Percentiles rank a stretch among this genome's conserved stretches.
These are phyloP conservation scores for Tachyglossus aculeatus DNA, from an alignment of 2,797 vertebrate species.

Conservation along the genomic window DNA sequence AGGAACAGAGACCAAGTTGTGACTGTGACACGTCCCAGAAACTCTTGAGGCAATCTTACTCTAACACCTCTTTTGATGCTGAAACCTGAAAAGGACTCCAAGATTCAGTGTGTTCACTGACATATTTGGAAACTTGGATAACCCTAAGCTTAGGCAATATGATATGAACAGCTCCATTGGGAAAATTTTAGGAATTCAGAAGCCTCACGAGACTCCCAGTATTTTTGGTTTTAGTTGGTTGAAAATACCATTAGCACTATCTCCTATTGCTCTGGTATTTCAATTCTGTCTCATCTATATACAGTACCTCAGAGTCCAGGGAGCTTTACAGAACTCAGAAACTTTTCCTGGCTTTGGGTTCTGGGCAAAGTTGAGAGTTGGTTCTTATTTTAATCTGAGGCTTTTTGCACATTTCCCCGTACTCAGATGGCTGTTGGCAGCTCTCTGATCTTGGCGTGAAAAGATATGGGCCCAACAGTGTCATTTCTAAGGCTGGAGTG, in stretches of 20 bases:
- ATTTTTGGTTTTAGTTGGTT: neutral
- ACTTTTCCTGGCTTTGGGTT: neutral
- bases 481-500: neutral
- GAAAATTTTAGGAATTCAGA: neutral
- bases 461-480: slow-evolving; percentile 42
- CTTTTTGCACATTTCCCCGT: slow-evolving; percentile 60
- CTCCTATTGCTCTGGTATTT: neutral
- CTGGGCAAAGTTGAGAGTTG: slow-evolving; percentile 26
- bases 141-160: neutral
- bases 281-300: neutral
- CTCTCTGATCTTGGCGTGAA: slow-evolving; percentile 51
- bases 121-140: neutral
- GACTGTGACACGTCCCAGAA: too few relatives aligned
- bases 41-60: too few relatives aligned
- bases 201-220: neutral
- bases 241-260: slow-evolving; percentile 48
- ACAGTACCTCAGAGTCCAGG: neutral
- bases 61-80: too few relatives aligned
- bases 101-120: neutral
- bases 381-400: slow-evolving; percentile 64
- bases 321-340: slow-evolving; percentile 29
- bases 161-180: neutral
- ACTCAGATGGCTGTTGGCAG: slow-evolving; percentile 26
- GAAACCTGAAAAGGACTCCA: too few relatives aligned
- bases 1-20: slow-evolving; percentile 42